Evolutionary conservation across 2,888 invertebrate genomes (phyloP).

Genomic region (Tenthredo distinguenda): DNA sequence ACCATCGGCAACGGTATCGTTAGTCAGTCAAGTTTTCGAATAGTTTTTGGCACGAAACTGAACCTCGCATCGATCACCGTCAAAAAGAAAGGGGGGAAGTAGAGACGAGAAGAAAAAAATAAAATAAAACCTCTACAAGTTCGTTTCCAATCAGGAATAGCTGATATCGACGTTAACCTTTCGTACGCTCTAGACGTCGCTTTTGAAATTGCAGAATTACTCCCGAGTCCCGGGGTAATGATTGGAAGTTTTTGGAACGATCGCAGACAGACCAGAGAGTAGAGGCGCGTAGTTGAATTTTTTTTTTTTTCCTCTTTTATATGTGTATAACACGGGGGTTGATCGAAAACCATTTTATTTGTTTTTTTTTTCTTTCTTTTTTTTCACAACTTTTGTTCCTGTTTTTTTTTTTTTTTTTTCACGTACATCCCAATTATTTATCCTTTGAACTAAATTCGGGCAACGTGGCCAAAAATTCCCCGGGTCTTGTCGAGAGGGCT

Average conservation of each 20-base stretch:
- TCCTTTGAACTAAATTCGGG: background rate
- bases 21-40: background rate
- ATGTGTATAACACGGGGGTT: background rate
- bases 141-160: slow-evolving; percentile 29
- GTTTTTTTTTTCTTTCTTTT: background rate
- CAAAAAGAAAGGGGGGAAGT: background rate
- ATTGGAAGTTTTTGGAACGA: background rate
- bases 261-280: background rate
- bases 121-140: background rate
- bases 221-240: background rate
- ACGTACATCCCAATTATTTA: background rate
- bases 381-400: background rate
- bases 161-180: slow-evolving; percentile 31
- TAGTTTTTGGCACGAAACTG: slow-evolving; percentile 19
- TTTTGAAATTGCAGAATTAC: background rate
- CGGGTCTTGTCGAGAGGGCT: slow-evolving; percentile 22
- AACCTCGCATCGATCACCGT: background rate
- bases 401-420: background rate
- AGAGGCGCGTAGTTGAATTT: background rate
- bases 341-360: background rate
- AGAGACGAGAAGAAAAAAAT: background rate
- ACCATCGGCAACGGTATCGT: background rate
- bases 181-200: background rate
- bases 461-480: slow-evolving; percentile 18
- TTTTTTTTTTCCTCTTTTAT: background rate